A percentile compares a stretch with the other conserved stretches of the same genome.
phyloP scores from a whole-genome alignment of 2,113 vertebrate species.

The Oxygymnocypris stewartii region DNA sequence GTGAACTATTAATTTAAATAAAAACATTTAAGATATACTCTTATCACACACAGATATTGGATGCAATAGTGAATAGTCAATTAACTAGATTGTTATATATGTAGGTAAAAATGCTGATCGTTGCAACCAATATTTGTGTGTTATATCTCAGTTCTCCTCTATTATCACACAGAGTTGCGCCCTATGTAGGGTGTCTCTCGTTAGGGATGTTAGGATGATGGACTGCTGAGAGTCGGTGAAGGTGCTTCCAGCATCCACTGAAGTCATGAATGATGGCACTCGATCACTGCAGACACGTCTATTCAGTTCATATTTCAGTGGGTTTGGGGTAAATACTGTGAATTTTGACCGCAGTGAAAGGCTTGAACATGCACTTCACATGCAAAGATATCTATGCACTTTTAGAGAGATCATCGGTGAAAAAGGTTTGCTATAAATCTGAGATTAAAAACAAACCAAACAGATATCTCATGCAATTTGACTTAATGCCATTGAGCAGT shows the following conservation, averaged over 20 bases:
- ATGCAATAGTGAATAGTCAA: neutral
- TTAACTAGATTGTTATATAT: neutral
- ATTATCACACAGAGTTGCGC: no score
- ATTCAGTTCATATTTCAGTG: neutral
- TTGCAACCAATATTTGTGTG: neutral
- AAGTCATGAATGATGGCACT: no score
- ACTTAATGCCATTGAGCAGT: no score
- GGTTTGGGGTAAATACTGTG: neutral
- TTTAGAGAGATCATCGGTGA: neutral
- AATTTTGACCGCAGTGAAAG: neutral
- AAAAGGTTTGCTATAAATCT: neutral
- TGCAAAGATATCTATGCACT: no score
- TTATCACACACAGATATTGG: neutral
- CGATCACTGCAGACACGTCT: no score
- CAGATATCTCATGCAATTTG: no score
- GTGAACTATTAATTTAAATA: neutral
- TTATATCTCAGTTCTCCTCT: neutral
- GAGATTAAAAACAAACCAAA: no score
- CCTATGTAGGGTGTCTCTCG: no score
- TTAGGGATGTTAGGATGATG: no score
- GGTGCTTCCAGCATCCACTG: no score
- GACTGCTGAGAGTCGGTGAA: no score
- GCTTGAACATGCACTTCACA: no score
- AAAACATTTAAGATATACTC: neutral
- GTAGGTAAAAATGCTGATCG: neutral